Evolutionary conservation across 2,797 vertebrate species (phyloP).

Genomic region (Aphelocoma californica): DNA sequence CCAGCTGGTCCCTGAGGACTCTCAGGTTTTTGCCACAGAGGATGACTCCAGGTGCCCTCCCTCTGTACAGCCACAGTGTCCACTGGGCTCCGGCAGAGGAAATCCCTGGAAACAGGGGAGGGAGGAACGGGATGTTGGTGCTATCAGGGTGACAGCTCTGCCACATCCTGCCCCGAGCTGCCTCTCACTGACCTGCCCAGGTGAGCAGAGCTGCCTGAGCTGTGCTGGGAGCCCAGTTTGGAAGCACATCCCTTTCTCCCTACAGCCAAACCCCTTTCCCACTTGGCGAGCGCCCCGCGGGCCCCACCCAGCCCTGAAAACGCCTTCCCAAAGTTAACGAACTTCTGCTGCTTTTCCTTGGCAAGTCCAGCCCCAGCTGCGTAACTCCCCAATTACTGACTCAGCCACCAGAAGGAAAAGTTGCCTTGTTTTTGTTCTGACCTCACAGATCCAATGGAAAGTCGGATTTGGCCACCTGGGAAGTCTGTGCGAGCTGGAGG

Average conservation of each 20-base stretch:
- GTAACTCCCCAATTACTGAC: background rate
- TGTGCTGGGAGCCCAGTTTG: background rate
- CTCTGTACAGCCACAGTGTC: accelerated
- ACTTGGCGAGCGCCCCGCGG: accelerated
- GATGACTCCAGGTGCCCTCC: background rate
- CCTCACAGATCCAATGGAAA: background rate
- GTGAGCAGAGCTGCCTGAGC: background rate
- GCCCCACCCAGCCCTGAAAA: background rate
- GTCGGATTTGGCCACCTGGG: background rate
- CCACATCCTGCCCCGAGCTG: accelerated
- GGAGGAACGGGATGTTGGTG: background rate
- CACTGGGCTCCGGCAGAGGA: background rate
- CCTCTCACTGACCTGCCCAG: background rate
- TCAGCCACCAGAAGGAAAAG: background rate
- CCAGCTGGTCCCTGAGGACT: background rate
- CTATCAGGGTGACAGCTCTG: background rate
- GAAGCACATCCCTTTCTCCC: background rate
- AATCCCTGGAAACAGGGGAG: background rate
- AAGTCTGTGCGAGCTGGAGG: background rate
- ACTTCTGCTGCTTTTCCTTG: background rate
- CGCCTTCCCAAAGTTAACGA: background rate
- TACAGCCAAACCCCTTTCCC: background rate
- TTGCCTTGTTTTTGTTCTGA: background rate
- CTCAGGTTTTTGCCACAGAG: background rate
- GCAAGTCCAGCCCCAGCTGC: background rate